Percentiles rank a stretch among this genome's conserved stretches.
Conservation (phyloP, 2,888 invertebrate genomes). For the Abrostola tripartita region DNA sequence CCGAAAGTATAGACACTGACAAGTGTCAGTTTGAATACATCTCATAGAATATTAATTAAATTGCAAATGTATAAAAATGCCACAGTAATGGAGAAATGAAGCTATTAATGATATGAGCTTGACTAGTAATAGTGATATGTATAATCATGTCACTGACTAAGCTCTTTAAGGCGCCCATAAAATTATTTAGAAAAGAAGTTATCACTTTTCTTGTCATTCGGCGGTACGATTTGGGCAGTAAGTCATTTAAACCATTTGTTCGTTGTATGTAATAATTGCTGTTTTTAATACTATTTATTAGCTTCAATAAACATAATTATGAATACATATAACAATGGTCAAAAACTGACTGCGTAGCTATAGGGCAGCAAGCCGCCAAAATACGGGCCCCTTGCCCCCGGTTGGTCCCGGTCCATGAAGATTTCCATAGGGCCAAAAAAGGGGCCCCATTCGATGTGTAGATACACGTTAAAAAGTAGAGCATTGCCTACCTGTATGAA, state of each 20-base stretch:
- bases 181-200: constrained; percentile 79
- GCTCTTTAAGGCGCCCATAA: constrained; percentile 73
- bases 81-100: constrained; percentile 15
- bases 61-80: constrained; percentile 21
- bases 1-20: constrained; percentile 2
- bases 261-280: too few species aligned
- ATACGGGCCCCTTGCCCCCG: too few species aligned
- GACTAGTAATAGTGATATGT: constrained; percentile 13
- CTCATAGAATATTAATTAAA: constrained; percentile 23
- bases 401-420: too few species aligned
- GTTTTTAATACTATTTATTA: too few species aligned
- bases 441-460: too few species aligned
- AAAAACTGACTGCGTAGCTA: too few species aligned
- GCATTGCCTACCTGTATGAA: too few species aligned
- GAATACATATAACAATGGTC: not conserved
- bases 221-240: constrained; percentile 79
- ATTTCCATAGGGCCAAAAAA: too few species aligned
- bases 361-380: too few species aligned
- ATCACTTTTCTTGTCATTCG: constrained; percentile 80
- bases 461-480: too few species aligned
- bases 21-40: constrained; percentile 11
- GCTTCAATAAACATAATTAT: too few species aligned
- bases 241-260: constrained; percentile 54
- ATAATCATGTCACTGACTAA: constrained; percentile 76
- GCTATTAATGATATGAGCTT: constrained; percentile 10